Evolutionary conservation across 2,113 vertebrate genomes (phyloP).

Genomic region (Oriolus oriolus): DNA sequence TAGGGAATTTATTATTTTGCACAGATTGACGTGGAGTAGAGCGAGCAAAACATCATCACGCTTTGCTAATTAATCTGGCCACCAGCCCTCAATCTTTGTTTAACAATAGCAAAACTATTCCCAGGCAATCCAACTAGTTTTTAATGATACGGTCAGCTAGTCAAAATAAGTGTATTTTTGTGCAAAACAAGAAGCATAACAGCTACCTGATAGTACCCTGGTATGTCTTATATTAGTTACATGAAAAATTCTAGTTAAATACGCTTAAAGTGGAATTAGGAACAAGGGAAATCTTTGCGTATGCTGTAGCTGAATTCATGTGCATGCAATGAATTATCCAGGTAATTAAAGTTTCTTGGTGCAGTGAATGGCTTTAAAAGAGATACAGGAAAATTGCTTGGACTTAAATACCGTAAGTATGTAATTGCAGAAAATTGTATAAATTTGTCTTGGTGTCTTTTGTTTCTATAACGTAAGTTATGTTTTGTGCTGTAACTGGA

Average conservation of each 20-base stretch:
- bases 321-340: neutral
- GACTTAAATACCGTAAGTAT: neutral
- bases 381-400: conserved; percentile 25
- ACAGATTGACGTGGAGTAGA: neutral
- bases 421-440: conserved; percentile 16
- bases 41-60: neutral
- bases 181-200: conserved; percentile 10
- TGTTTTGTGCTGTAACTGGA: conserved; percentile 11
- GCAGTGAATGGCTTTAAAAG: conserved; percentile 19
- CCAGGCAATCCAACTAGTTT: neutral
- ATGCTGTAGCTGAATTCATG: conserved; percentile 13
- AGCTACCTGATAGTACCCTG: conserved; percentile 3
- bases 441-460: neutral
- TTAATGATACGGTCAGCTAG: conserved; percentile 4
- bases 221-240: neutral
- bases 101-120: neutral
- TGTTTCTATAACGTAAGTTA: neutral
- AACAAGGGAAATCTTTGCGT: neutral
- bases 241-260: conserved; percentile 35
- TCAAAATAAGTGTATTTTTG: conserved; percentile 20
- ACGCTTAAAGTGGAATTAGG: conserved; percentile 18
- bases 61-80: conserved; percentile 54
- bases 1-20: conserved; percentile 46
- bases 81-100: neutral
- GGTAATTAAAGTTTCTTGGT: conserved; percentile 57